Evolutionary conservation across 2,797 vertebrate species (phyloP).

Genomic region (Naso thynnoides): DNA sequence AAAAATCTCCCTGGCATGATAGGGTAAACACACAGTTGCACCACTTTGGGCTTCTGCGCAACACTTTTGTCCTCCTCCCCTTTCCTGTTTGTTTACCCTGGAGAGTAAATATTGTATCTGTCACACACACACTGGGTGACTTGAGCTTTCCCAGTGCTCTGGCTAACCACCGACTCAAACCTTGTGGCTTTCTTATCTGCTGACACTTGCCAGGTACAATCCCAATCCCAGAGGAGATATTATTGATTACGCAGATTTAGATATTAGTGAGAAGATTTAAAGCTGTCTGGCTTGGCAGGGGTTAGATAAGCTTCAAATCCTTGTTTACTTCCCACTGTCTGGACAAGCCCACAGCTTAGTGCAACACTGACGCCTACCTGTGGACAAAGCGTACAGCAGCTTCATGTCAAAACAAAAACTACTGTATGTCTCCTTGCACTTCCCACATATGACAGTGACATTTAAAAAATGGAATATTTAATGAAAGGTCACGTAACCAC

Average conservation of each 20-base stretch:
- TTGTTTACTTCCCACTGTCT: slow-evolving; percentile 69
- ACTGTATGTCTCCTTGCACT: neutral
- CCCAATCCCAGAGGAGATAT: slow-evolving; percentile 41
- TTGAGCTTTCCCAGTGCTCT: slow-evolving; percentile 38
- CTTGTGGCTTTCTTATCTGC: slow-evolving; percentile 35
- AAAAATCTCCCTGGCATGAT: slow-evolving; percentile 1
- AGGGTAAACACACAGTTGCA: slow-evolving; percentile 31
- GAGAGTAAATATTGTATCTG: slow-evolving; percentile 55
- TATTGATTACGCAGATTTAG: slow-evolving; percentile 72
- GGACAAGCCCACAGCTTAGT: slow-evolving; percentile 38
- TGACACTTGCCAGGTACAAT: slow-evolving; percentile 31
- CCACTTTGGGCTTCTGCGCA: slow-evolving; percentile 15
- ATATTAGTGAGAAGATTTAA: slow-evolving; percentile 75
- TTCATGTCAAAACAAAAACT: neutral
- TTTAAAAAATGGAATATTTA: neutral
- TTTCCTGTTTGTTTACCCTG: slow-evolving; percentile 72
- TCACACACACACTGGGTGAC: slow-evolving; percentile 51
- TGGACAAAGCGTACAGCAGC: slow-evolving; percentile 33
- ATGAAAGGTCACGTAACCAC: slow-evolving; percentile 3
- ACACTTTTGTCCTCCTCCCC: slow-evolving; percentile 41
- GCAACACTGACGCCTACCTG: slow-evolving; percentile 42
- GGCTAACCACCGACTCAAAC: slow-evolving; percentile 55
- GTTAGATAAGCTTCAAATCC: slow-evolving; percentile 77
- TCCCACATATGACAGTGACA: neutral
- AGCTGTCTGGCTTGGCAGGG: slow-evolving; percentile 68